These are phyloP conservation scores for Brachyhypopomus gauderio DNA, from an alignment of 2,113 vertebrate genomes.

Conservation along the genomic window DNA sequence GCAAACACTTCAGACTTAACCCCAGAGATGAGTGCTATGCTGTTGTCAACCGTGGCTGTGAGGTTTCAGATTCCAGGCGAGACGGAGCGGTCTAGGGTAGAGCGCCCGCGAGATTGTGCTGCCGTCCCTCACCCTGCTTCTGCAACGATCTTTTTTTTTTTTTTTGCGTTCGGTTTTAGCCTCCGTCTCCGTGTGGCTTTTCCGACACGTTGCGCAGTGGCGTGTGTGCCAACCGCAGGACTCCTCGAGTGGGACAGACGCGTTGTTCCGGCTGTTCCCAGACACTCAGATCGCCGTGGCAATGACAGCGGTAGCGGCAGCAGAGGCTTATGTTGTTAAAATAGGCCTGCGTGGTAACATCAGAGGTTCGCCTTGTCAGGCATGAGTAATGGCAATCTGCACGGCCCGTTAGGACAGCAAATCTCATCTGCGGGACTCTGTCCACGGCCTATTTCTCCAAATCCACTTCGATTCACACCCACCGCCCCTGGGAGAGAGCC, in stretches of 20 bases:
- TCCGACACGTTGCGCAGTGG: constrained; percentile 14
- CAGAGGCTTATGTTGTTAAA: constrained; percentile 71
- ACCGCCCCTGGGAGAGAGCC: constrained; percentile 45
- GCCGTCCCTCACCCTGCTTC: not conserved
- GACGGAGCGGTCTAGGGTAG: not conserved
- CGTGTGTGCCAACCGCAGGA: constrained; percentile 31
- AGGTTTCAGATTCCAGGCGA: not conserved
- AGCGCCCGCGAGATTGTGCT: not conserved
- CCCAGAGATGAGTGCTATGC: not conserved
- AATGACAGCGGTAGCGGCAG: constrained; percentile 53
- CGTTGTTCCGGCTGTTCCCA: constrained; percentile 36
- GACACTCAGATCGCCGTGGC: constrained; percentile 33
- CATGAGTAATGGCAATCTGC: constrained; percentile 72
- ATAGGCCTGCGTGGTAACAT: constrained; percentile 68
- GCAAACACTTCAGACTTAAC: not conserved
- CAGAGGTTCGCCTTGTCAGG: constrained; percentile 69
- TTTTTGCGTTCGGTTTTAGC: constrained; percentile 12
- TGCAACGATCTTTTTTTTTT: not conserved
- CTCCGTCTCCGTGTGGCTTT: not conserved
- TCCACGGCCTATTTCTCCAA: constrained; percentile 60
- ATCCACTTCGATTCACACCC: constrained; percentile 56
- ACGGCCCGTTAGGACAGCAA: constrained; percentile 62
- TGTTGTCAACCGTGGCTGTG: not conserved
- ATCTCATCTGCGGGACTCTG: constrained; percentile 53
- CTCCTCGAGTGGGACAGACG: constrained; percentile 43